Evolutionary conservation across 2,113 vertebrate species (phyloP), one percentile per base, ranked within the genome.

Genomic region (Chamaea fasciata): DNA sequence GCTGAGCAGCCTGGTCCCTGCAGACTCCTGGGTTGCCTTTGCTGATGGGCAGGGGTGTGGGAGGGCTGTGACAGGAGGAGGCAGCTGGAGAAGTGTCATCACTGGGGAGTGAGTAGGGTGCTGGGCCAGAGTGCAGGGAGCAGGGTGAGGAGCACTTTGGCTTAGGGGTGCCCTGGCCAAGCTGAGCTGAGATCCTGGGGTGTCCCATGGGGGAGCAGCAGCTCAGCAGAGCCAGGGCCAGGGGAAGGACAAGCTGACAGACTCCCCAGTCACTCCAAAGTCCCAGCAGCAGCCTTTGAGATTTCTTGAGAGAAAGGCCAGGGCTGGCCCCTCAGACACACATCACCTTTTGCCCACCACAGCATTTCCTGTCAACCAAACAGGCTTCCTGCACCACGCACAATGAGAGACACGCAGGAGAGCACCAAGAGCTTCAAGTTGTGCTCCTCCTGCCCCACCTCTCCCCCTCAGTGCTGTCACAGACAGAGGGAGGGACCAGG

Each of bases 161-260:
- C 8, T 39, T 7, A 8, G 42, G n/a, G 78, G 13, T 8, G 52
- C 22, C 22, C 42, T 21, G 27, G n/a, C 33, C 21, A 20, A 37
- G 27, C 10, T 0, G 0, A 56, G 27, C 10, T 46, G n/a, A 8
- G 13, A 37, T 33, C 17, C 41, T 47, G 41, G 21, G 33, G 13
- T 1, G 0, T 37, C 52, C n/a, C 21, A 21, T 16, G 2, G 27
- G 27, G 11, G 17, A 44, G 22, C 30, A 52, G 35, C 46, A 62
- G 46, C 67, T 52, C 52, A 53, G 52, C 26, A 50, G 49, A 50
- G 26, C 49, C 27, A 30, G 27, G 27, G 7, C 52, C 27, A 53
- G 52, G 27, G 52, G 15, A 53, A 30, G 15, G 27, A 30, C 52
- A 53, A 53, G 16, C 15, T 30, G 52, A 30, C 9, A 53, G 50